Evolutionary conservation across 2,888 invertebrate species (phyloP).

Genomic region (Agapetus fuscipes): DNA sequence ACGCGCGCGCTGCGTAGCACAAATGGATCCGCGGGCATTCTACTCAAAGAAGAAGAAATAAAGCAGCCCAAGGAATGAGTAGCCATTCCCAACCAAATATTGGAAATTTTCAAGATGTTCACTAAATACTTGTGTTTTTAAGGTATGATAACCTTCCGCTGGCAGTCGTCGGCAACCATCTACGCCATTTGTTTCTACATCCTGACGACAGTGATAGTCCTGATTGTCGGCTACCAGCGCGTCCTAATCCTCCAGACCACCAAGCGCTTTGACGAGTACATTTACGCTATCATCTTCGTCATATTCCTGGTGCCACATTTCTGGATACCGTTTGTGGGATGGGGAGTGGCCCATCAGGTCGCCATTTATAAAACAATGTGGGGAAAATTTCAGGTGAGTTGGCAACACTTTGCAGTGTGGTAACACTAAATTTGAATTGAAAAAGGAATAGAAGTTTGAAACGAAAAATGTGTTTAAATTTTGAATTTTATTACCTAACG

Average conservation of each 20-base stretch:
- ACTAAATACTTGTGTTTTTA: too few relatives aligned
- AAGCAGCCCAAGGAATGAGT: too few relatives aligned
- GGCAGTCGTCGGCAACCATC: conserved; percentile 51
- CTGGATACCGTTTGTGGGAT: conserved; percentile 60
- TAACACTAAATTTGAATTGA: too few relatives aligned
- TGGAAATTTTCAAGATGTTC: too few relatives aligned
- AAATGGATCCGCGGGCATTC: too few relatives aligned
- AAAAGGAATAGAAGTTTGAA: too few relatives aligned
- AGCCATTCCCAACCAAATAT: too few relatives aligned
- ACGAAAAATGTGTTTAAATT: too few relatives aligned
- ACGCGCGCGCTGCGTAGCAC: too few relatives aligned
- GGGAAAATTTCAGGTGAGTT: conserved; percentile 52
- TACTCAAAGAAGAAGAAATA: too few relatives aligned
- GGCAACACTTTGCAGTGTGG: neutral
- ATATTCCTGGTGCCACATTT: conserved; percentile 59
- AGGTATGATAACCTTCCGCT: conserved; percentile 53
- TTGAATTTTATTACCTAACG: too few relatives aligned
- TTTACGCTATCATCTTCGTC: conserved; percentile 57
- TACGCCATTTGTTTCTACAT: conserved; percentile 57
- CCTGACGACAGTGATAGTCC: conserved; percentile 45
- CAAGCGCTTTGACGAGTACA: conserved; percentile 58
- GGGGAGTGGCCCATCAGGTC: conserved; percentile 60
- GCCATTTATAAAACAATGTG: conserved; percentile 60
- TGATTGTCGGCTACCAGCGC: conserved; percentile 52
- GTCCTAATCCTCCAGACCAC: conserved; percentile 50